A percentile compares a stretch with the other conserved stretches of the same genome.
These are phyloP conservation scores for Chrysopa pallens DNA, from an alignment of 1,140 invertebrate species.

Conservation along the genomic window DNA sequence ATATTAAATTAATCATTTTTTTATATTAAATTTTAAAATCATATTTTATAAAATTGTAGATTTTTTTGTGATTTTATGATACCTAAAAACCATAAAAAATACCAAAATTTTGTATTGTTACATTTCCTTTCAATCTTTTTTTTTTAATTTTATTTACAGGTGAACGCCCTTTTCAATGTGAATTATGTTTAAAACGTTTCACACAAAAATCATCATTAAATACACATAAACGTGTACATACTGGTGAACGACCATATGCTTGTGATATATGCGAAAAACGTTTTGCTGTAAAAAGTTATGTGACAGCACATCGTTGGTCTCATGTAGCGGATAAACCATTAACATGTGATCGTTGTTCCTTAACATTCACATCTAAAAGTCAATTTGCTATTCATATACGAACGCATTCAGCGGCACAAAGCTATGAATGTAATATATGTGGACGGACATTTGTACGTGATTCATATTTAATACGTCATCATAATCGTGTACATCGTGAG, in stretches of 20 bases:
- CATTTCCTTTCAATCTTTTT: no score
- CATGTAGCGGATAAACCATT: slow-evolving; percentile 55
- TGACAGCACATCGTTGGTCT: slow-evolving; percentile 56
- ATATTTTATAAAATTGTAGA: no score
- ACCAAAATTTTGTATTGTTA: no score
- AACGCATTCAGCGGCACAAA: slow-evolving; percentile 45
- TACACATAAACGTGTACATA: slow-evolving; percentile 70
- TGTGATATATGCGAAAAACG: slow-evolving; percentile 59
- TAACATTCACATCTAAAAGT: slow-evolving; percentile 49
- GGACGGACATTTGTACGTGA: slow-evolving; percentile 52
- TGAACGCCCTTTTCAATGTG: slow-evolving; percentile 61
- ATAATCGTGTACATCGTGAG: slow-evolving; percentile 13
- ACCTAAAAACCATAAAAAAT: no score
- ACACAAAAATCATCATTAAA: slow-evolving; percentile 62
- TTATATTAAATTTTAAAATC: no score
- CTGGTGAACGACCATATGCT: slow-evolving; percentile 51
- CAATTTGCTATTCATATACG: slow-evolving; percentile 56
- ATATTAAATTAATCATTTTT: no score
- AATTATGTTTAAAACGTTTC: slow-evolving; percentile 55
- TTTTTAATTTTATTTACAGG: slow-evolving; percentile 18
- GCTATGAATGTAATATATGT: slow-evolving; percentile 52
- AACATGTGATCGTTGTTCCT: slow-evolving; percentile 48
- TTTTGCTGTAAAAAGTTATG: slow-evolving; percentile 60
- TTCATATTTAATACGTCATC: slow-evolving; percentile 49
- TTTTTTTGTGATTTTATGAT: no score